phyloP scores from a whole-genome alignment of 1,140 invertebrate genomes.

The Eumeta japonica region DNA sequence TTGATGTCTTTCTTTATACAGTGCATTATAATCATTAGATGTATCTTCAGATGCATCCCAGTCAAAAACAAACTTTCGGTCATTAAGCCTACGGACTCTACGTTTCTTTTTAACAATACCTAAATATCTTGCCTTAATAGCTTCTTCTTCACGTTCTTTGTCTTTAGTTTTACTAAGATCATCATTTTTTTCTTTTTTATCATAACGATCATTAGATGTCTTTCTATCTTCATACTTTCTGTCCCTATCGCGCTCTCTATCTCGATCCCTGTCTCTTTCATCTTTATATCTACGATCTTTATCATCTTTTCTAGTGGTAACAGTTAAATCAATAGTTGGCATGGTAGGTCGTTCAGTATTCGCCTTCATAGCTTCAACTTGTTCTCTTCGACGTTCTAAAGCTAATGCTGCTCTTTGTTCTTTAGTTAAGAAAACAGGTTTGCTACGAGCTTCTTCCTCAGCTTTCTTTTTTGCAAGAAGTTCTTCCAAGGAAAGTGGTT shows the following conservation, averaged over 20 bases:
- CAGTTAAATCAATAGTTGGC: slow-evolving; percentile 49
- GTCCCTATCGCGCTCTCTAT: slow-evolving; percentile 41
- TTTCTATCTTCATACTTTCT: slow-evolving; percentile 42
- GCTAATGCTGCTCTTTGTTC: slow-evolving; percentile 91
- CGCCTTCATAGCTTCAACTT: slow-evolving; percentile 69
- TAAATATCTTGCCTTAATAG: slow-evolving; percentile 93
- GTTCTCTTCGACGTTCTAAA: slow-evolving; percentile 81
- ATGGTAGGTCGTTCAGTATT: slow-evolving; percentile 41
- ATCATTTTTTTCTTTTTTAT: slow-evolving; percentile 48
- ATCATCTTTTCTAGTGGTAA: slow-evolving; percentile 42
- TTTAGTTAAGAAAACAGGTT: slow-evolving; percentile 96
- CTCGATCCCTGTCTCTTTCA: slow-evolving; percentile 26
- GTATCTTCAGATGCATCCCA: slow-evolving; percentile 99
- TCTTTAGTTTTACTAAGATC: slow-evolving; percentile 72
- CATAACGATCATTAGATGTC: slow-evolving; percentile 28
- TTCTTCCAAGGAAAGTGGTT: slow-evolving; percentile 95
- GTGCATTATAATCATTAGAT: slow-evolving; percentile 93
- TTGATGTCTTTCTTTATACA: slow-evolving; percentile 96
- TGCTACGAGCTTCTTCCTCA: slow-evolving; percentile 88
- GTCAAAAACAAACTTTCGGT: slow-evolving; percentile 99
- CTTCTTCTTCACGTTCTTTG: slow-evolving; percentile 88
- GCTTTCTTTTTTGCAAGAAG: slow-evolving; percentile 94
- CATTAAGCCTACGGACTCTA: slow-evolving; percentile 88
- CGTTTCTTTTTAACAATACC: slow-evolving; percentile 93
- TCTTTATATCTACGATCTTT: slow-evolving; percentile 42